Conservation (phyloP, 2,113 vertebrate species). For the Peucedramus taeniatus region DNA sequence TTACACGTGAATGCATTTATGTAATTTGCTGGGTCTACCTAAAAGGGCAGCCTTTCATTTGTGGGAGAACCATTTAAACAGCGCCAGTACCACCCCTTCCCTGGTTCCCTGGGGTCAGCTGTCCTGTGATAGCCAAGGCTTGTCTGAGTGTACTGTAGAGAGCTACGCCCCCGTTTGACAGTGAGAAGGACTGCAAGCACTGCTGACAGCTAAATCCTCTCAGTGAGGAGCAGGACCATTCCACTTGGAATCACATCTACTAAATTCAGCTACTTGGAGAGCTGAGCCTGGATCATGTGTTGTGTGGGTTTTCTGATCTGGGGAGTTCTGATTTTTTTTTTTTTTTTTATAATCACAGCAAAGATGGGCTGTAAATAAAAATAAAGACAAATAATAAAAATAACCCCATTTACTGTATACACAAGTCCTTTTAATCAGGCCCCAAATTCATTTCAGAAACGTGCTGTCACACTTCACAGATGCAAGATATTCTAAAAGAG, state of each 20-base stretch:
- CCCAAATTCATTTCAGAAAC: neutral
- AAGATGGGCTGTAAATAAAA: neutral
- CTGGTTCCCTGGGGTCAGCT: neutral
- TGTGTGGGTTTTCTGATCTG: neutral
- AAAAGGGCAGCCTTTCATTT: neutral
- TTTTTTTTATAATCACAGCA: neutral
- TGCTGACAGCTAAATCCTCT: neutral
- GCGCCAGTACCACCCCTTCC: neutral
- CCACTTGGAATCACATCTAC: neutral
- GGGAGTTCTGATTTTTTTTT: accelerated
- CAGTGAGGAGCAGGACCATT: neutral
- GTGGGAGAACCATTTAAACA: neutral
- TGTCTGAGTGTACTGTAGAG: accelerated
- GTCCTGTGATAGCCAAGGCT: neutral
- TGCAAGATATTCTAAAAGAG: neutral
- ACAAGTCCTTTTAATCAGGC: neutral
- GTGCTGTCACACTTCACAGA: neutral
- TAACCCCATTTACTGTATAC: neutral
- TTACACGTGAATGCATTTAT: neutral
- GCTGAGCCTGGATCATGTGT: neutral
- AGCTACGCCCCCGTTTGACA: too few species aligned
- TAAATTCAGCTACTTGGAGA: neutral
- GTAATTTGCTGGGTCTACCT: neutral
- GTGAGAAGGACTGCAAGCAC: neutral
- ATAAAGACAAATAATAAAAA: neutral